phyloP scores from a whole-genome alignment of 2,888 invertebrate genomes.

The Sthenelais limicola region DNA sequence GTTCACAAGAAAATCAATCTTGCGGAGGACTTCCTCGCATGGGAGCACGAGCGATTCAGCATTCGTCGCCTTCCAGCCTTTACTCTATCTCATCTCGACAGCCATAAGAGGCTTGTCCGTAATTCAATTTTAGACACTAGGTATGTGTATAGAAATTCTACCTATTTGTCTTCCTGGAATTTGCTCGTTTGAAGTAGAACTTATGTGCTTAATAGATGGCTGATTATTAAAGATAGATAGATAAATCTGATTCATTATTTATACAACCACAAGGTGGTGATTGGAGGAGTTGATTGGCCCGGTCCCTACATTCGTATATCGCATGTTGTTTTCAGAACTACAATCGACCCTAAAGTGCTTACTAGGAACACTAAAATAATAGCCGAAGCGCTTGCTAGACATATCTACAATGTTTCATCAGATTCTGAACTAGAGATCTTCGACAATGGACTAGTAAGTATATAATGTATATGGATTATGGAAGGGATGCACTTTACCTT shows the following conservation, averaged over 20 bases:
- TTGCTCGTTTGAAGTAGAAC: too few species aligned
- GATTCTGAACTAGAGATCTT: constrained; percentile 76
- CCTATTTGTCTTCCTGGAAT: background rate
- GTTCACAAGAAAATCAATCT: constrained; percentile 96
- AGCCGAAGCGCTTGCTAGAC: constrained; percentile 85
- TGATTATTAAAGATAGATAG: too few species aligned
- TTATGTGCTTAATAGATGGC: too few species aligned
- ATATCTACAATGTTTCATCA: constrained; percentile 74
- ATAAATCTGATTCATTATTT: background rate
- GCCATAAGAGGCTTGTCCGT: constrained; percentile 68
- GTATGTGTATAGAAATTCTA: constrained; percentile 52
- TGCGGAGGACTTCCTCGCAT: constrained; percentile 90
- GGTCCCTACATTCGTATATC: background rate
- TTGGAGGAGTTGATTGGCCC: too few species aligned
- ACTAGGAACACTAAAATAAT: constrained; percentile 81
- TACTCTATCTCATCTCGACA: constrained; percentile 84
- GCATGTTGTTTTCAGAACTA: constrained; percentile 70
- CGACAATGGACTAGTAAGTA: constrained; percentile 82
- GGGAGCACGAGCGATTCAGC: constrained; percentile 98
- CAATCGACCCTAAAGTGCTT: constrained; percentile 77
- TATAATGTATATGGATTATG: too few species aligned
- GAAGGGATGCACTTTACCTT: too few species aligned
- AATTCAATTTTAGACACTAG: constrained; percentile 72
- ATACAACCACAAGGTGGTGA: background rate
- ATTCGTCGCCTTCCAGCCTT: constrained; percentile 92